Evolutionary conservation across 2,797 vertebrate species (phyloP).

Genomic region (Phylloscopus collybita): DNA sequence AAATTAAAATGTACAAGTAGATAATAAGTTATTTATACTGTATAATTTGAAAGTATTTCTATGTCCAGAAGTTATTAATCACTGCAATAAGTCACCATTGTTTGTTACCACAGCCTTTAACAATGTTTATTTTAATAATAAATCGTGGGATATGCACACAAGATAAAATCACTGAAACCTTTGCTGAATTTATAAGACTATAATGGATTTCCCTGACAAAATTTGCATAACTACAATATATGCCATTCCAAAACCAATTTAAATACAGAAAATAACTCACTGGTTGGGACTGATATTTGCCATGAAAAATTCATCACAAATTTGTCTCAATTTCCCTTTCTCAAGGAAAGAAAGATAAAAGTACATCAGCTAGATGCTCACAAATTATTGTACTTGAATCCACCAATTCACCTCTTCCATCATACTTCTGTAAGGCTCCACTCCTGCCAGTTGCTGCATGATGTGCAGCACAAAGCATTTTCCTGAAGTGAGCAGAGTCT

Average conservation of each 20-base stretch:
- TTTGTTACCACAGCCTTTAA: neutral
- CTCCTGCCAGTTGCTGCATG: neutral
- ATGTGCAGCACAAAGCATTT: neutral
- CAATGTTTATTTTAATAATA: neutral
- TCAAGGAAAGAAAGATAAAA: neutral
- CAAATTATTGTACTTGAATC: neutral
- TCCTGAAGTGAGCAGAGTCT: neutral
- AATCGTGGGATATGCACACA: neutral
- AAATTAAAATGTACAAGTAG: neutral
- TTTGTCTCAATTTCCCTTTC: neutral
- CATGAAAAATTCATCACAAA: neutral
- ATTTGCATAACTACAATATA: neutral
- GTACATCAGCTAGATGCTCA: neutral
- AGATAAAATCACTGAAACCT: neutral
- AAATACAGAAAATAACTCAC: neutral
- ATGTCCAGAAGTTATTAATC: neutral
- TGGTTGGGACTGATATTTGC: neutral
- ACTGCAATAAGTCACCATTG: neutral
- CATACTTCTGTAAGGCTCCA: neutral
- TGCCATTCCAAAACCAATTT: neutral
- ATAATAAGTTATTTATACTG: neutral
- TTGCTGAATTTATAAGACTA: neutral
- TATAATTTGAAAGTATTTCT: neutral
- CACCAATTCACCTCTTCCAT: neutral
- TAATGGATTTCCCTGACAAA: neutral